Conservation (phyloP, 2,113 vertebrate genomes). For the Ovis canadensis region DNA sequence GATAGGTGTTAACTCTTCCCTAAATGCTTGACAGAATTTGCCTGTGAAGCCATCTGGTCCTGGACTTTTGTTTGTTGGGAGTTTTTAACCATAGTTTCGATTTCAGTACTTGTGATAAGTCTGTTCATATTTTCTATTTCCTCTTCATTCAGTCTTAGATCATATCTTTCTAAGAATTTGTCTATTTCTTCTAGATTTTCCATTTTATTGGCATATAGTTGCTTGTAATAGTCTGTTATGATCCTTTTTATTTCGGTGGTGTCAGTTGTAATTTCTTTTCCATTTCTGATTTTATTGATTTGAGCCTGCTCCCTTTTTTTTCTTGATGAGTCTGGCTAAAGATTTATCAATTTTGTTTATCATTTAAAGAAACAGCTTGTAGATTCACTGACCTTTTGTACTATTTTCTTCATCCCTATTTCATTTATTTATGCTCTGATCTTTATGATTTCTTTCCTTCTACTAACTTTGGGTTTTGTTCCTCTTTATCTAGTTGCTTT, state of each 20-base stretch:
- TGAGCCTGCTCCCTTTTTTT: not conserved
- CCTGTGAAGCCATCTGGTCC: not conserved
- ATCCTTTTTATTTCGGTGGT: not conserved
- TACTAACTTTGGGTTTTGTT: not conserved
- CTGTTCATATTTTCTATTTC: not conserved
- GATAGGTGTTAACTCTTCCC: not conserved
- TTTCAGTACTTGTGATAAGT: not conserved
- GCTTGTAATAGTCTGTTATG: not conserved
- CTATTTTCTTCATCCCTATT: not conserved
- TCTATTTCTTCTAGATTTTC: not conserved
- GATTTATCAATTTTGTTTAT: not conserved
- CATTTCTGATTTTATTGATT: not conserved
- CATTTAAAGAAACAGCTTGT: not conserved
- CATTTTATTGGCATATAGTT: not conserved
- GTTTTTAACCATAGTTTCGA: not conserved
- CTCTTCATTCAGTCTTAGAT: not conserved
- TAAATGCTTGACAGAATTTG: not conserved
- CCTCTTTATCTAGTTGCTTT: not conserved
- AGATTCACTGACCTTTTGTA: not conserved
- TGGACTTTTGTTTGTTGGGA: not conserved
- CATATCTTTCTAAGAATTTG: not conserved
- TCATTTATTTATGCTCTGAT: not conserved
- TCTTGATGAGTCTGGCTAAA: not conserved
- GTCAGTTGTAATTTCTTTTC: not conserved
- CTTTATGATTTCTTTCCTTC: not conserved